Evolutionary conservation across 2,113 vertebrate genomes (phyloP), one percentile per base, ranked within the genome.

Genomic region (Bubo scandiacus): DNA sequence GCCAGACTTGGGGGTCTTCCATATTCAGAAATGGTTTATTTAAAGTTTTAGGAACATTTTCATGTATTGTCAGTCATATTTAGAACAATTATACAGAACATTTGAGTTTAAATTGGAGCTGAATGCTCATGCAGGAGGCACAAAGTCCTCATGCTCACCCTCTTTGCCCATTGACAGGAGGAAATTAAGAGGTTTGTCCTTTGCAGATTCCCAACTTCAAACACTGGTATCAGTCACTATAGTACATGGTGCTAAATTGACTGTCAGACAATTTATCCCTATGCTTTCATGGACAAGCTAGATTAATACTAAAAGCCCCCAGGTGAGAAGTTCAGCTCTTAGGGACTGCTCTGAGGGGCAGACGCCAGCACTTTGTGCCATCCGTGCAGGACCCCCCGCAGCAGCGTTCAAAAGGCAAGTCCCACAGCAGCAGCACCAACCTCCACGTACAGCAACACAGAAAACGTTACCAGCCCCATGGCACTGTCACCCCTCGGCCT

Each of bases 311-410:
- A 38, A 59, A 74, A 20, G 1, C 12, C 27, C 43, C 9, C 8
- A 6, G 34, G 70, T 7, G 38, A 61, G 38, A 27, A 30, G n/a
- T 15, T 42, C 42, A 27, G 49, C 75, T 59, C 52, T 6, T 11
- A 12, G 0, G 4, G 51, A 5, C 27, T 8, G 38, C 55, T 34
- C 32, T 3, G 4, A 26, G 19, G 1, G 1, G 36, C 43, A 36
- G 43, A 34, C 2, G 1, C 43, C n/a, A 38, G 57, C 5, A 3
- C 51, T 27, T 15, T 0, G 4, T 32, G 7, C 5, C 8, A 1
- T 5, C 61, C 3, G 1, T 27, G 67, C 2, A 2, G 57, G 36
- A 62, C 5, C 43, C 34, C 34, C 5, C 2, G 11, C 14, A 1
- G 25, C 45, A n/a, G 27, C 6, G 1, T 40, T 27, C 17, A n/a